phyloP scores from a whole-genome alignment of 2,797 vertebrate species.

The Amphiprion clarkii region DNA sequence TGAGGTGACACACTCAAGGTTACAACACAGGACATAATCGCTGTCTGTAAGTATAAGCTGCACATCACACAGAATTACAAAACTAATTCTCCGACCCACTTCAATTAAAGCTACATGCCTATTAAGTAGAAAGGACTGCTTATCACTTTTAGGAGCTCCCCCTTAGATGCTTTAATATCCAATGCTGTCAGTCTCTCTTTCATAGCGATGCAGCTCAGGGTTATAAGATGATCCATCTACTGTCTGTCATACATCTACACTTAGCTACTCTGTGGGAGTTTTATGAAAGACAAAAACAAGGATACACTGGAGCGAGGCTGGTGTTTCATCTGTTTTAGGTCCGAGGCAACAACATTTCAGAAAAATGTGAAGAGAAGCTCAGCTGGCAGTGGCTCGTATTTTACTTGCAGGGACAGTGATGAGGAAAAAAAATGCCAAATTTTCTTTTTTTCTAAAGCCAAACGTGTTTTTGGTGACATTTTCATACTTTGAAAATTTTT shows the following conservation, averaged over 20 bases:
- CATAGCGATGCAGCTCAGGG: conserved; percentile 5
- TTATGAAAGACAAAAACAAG: neutral
- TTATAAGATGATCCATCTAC: conserved; percentile 4
- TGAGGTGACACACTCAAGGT: conserved; percentile 4
- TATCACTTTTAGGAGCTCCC: neutral
- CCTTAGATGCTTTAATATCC: conserved; percentile 9
- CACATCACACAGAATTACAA: conserved; percentile 24
- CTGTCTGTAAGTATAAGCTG: neutral
- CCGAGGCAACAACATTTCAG: neutral
- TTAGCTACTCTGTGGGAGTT: neutral
- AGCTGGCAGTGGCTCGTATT: neutral
- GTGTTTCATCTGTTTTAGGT: neutral
- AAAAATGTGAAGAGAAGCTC: neutral
- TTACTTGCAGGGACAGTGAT: neutral
- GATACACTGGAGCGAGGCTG: neutral
- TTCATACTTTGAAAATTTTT: neutral
- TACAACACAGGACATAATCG: conserved; percentile 5
- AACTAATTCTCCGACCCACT: conserved; percentile 18
- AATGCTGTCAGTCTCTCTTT: conserved; percentile 10
- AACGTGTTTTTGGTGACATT: neutral
- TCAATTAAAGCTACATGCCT: conserved; percentile 25
- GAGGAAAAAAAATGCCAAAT: neutral
- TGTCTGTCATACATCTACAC: neutral
- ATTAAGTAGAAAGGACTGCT: conserved; percentile 22
- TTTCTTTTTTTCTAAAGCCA: neutral